Percentiles rank a stretch among this genome's conserved stretches.
These are phyloP conservation scores for Cheiracanthium punctorium DNA, from an alignment of 2,888 invertebrate genomes.

Conservation along the genomic window DNA sequence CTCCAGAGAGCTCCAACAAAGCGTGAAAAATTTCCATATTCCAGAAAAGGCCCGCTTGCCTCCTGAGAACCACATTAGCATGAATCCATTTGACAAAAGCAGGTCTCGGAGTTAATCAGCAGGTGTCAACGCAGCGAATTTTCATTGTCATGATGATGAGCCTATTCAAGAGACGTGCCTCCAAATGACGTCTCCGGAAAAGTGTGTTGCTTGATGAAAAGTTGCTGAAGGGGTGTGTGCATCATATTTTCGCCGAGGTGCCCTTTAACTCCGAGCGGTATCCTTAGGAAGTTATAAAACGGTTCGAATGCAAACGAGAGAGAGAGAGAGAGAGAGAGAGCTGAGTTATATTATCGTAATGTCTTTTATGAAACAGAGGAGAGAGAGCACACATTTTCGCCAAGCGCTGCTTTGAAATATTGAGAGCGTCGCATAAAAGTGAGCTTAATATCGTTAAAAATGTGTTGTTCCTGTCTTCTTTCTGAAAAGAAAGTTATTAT, in stretches of 20 bases:
- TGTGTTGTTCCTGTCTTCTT: no score
- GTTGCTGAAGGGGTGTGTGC: conserved; percentile 1
- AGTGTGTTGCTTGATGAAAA: conserved; percentile 50
- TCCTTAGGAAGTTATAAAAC: no score
- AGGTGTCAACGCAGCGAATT: conserved; percentile 56
- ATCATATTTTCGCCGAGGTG: neutral
- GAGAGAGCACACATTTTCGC: no score
- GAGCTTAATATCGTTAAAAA: no score
- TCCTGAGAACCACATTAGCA: conserved; percentile 53
- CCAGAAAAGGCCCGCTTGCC: neutral
- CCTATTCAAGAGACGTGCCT: neutral
- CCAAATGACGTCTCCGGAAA: conserved; percentile 10
- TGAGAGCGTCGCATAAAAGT: no score
- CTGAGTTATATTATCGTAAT: no score
- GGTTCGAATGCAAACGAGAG: no score
- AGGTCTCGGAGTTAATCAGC: conserved; percentile 57
- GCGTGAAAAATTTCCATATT: conserved; percentile 10
- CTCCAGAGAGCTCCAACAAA: neutral
- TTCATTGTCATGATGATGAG: conserved; percentile 67
- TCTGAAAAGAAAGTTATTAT: no score
- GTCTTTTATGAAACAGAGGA: no score
- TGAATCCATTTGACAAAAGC: conserved; percentile 60
- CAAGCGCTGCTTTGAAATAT: no score
- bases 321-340: no score
- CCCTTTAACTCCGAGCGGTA: neutral